A percentile compares a stretch with the other conserved stretches of the same genome.
Conservation (phyloP, 2,113 vertebrate genomes). For the Sitta europaea region DNA sequence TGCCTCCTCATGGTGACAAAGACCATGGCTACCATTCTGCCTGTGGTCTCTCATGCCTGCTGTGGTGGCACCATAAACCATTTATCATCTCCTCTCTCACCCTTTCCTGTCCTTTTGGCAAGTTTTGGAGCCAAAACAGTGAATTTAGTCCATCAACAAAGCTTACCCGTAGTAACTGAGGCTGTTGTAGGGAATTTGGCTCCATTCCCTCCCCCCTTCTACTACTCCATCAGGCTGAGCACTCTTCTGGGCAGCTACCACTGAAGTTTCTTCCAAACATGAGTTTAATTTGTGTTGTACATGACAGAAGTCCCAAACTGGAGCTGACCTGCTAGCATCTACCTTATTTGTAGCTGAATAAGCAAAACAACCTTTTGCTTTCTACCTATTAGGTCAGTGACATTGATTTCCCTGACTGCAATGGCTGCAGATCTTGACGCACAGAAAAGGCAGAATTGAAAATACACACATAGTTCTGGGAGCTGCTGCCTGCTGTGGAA, state of each 20-base stretch:
- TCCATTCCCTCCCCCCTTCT: background rate
- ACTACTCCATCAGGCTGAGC: constrained; percentile 24
- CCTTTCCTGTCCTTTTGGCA: background rate
- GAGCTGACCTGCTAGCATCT: background rate
- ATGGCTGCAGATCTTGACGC: background rate
- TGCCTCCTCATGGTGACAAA: background rate
- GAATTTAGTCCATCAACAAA: background rate
- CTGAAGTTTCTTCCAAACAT: constrained; percentile 38
- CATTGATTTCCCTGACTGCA: constrained; percentile 41
- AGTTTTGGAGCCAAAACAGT: background rate
- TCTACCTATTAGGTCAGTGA: constrained; percentile 53
- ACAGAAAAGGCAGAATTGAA: background rate
- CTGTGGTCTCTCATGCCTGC: background rate
- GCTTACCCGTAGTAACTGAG: background rate
- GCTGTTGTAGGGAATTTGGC: background rate
- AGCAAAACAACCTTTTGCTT: constrained; percentile 58
- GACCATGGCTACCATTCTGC: background rate
- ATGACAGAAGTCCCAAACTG: background rate
- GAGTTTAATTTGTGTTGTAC: constrained; percentile 46
- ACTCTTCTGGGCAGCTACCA: constrained; percentile 8
- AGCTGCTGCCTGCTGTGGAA: background rate
- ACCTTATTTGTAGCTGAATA: constrained; percentile 32
- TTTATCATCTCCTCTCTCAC: background rate
- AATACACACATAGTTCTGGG: background rate
- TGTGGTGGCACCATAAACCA: background rate